phyloP scores from a whole-genome alignment of 2,888 invertebrate species.

The Temnothorax ravouxi region DNA sequence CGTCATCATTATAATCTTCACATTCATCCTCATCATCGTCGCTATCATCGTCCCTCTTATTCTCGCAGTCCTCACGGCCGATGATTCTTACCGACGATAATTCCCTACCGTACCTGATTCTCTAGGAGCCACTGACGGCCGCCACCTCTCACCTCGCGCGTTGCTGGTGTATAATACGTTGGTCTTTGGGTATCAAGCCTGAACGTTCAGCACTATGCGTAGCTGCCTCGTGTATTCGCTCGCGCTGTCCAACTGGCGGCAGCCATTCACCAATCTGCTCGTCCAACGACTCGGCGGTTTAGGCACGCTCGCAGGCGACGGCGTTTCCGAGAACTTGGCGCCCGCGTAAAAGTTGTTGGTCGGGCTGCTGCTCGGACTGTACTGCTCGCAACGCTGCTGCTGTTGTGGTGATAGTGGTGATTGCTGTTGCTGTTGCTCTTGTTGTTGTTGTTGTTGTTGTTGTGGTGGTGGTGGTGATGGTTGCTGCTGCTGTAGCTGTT shows the following conservation, averaged over 20 bases:
- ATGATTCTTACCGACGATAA: slow-evolving; percentile 30
- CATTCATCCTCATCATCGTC: neutral
- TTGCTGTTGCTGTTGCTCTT: slow-evolving; percentile 79
- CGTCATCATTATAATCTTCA: slow-evolving; percentile 5
- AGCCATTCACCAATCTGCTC: slow-evolving; percentile 76
- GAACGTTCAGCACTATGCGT: slow-evolving; percentile 83
- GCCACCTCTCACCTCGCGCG: neutral
- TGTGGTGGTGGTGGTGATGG: slow-evolving; percentile 72
- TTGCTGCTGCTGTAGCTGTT: slow-evolving; percentile 78
- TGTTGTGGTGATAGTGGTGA: slow-evolving; percentile 72
- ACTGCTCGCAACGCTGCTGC: slow-evolving; percentile 52
- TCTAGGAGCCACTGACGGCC: slow-evolving; percentile 68
- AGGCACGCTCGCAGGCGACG: slow-evolving; percentile 92
- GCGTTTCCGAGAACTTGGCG: slow-evolving; percentile 94
- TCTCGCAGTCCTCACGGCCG: slow-evolving; percentile 16
- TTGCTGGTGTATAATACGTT: neutral
- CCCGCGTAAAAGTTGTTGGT: slow-evolving; percentile 88
- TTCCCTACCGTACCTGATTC: slow-evolving; percentile 67
- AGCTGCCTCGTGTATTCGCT: slow-evolving; percentile 79
- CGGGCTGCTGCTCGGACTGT: slow-evolving; percentile 83
- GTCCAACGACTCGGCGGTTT: slow-evolving; percentile 94
- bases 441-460: slow-evolving; percentile 79
- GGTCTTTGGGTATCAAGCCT: slow-evolving; percentile 82
- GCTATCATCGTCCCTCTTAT: neutral
- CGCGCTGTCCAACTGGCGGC: slow-evolving; percentile 75